Conservation (phyloP, 2,113 vertebrate genomes). For the Apaloderma vittatum region DNA sequence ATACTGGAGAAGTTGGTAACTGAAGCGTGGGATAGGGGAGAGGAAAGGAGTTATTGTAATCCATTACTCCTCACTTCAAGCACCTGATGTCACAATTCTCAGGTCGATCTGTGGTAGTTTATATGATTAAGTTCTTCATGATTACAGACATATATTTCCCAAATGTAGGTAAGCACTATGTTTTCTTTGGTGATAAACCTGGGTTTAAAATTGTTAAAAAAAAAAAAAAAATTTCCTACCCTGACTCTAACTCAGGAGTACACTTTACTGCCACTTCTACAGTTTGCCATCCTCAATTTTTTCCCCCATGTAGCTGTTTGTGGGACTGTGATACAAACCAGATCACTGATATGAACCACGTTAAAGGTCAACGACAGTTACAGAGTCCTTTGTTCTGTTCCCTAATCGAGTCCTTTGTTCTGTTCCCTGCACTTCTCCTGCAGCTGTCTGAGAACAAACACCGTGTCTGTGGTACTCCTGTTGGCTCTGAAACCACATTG, state of each 20-base stretch:
- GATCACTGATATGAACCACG: not conserved
- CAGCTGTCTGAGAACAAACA: too few species aligned
- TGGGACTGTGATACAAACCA: not conserved
- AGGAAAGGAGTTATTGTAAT: not conserved
- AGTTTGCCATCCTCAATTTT: fast-evolving
- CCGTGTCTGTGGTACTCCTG: too few species aligned
- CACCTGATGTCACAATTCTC: not conserved
- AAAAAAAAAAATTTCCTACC: not conserved
- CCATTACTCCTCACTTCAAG: not conserved
- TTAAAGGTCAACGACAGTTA: too few species aligned
- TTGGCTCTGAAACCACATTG: too few species aligned
- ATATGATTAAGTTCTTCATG: not conserved
- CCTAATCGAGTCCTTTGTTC: too few species aligned
- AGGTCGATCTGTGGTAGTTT: not conserved
- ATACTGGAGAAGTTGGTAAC: not conserved
- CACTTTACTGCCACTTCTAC: not conserved
- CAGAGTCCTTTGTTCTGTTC: too few species aligned
- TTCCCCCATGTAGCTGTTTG: not conserved
- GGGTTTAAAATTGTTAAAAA: not conserved
- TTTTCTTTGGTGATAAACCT: not conserved
- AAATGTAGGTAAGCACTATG: not conserved
- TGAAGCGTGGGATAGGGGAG: not conserved
- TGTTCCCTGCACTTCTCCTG: too few species aligned
- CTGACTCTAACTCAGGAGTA: not conserved
- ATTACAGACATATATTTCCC: not conserved